Conservation (phyloP, 2,888 invertebrate genomes). For the Masnerella sp. region DNA sequence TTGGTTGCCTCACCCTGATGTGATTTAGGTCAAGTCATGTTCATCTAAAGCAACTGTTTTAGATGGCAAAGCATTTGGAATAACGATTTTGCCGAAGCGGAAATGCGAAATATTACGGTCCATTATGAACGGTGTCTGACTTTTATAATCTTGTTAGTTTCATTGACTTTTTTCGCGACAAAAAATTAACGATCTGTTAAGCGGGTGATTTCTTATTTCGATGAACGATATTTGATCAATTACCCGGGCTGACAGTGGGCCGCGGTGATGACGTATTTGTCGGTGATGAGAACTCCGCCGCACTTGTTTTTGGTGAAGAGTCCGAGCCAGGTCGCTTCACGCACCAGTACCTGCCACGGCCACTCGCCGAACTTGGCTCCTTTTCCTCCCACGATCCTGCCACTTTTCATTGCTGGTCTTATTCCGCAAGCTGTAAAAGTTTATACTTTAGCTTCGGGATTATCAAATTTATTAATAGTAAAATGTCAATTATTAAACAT, state of each 20-base stretch:
- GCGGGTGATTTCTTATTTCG: no score
- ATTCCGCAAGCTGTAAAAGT: constrained; percentile 88
- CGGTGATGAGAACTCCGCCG: constrained; percentile 94
- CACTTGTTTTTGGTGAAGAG: constrained; percentile 97
- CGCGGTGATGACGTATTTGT: constrained; percentile 91
- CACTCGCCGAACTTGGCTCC: constrained; percentile 91
- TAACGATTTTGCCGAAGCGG: constrained; percentile 11
- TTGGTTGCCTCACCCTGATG: constrained; percentile 44
- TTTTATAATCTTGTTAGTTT: no score
- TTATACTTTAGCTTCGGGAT: background rate
- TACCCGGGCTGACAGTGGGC: constrained; percentile 97
- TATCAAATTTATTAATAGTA: background rate
- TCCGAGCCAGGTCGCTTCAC: constrained; percentile 95
- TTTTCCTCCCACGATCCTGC: constrained; percentile 93
- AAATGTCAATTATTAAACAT: no score
- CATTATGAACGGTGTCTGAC: no score
- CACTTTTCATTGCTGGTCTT: constrained; percentile 87
- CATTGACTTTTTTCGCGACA: no score
- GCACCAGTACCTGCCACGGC: constrained; percentile 95
- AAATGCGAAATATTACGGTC: no score
- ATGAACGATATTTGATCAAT: constrained; percentile 66
- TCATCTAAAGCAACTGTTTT: no score
- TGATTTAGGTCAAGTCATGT: constrained; percentile 47
- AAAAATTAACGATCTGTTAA: no score
- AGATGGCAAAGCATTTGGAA: constrained; percentile 1